These are phyloP conservation scores for Entomyzon cyanotis DNA, from an alignment of 2,113 vertebrate species.

Conservation along the genomic window DNA sequence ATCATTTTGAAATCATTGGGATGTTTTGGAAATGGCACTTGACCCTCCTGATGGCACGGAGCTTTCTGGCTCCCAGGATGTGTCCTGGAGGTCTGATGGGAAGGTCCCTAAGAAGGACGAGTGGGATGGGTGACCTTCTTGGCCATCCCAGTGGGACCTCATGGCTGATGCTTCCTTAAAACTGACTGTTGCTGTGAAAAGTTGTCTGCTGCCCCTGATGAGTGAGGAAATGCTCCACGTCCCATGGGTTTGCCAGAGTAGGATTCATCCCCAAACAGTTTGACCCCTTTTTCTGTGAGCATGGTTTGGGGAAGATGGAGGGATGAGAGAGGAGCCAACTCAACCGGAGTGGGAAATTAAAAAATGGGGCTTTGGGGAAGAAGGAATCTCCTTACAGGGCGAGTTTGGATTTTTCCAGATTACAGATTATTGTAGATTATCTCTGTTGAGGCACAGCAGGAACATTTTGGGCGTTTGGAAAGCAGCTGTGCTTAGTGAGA, in stretches of 20 bases:
- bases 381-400: constrained; percentile 40
- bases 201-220: not conserved
- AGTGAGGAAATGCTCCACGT: not conserved
- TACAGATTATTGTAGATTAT: constrained; percentile 63
- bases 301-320: not conserved
- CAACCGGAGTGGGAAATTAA: not conserved
- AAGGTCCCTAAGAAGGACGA: not conserved
- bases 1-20: not conserved
- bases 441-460: not conserved
- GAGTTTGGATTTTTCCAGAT: constrained; percentile 62
- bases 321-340: not conserved
- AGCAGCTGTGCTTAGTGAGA: constrained; percentile 46
- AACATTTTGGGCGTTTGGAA: constrained; percentile 13
- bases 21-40: not conserved
- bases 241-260: not conserved
- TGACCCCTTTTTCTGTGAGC: not conserved
- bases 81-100: not conserved
- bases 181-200: not conserved
- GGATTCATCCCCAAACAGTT: not conserved
- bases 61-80: not conserved
- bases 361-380: constrained; percentile 30
- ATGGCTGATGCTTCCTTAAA: not conserved
- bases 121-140: not conserved
- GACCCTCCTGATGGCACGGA: not conserved
- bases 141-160: not conserved